phyloP scores from a whole-genome alignment of 2,797 vertebrate genomes.

The Pagetopsis macropterus region DNA sequence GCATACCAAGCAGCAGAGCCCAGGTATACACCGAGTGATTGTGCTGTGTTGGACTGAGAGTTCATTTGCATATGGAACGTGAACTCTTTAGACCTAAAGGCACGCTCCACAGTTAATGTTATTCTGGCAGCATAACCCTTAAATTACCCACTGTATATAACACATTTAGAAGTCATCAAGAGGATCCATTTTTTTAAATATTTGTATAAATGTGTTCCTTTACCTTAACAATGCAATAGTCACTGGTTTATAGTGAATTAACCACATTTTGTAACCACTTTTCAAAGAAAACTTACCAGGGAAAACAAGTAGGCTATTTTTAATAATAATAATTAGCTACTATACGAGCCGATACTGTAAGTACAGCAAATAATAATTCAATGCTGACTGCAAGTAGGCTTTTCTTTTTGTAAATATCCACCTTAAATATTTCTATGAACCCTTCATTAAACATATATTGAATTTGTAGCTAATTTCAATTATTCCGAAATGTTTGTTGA shows the following conservation, averaged over 20 bases:
- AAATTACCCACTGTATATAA: background rate
- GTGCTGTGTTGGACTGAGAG: background rate
- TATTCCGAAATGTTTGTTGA: background rate
- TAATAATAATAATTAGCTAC: no score
- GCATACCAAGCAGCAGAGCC: conserved; percentile 42
- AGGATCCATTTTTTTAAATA: no score
- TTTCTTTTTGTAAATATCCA: background rate
- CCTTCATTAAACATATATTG: background rate
- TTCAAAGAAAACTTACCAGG: no score
- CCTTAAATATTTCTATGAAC: background rate
- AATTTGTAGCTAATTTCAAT: background rate
- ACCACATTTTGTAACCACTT: no score
- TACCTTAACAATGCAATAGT: no score
- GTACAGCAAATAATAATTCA: background rate
- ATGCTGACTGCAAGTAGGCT: background rate
- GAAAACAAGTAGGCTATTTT: no score
- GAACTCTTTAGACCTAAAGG: background rate
- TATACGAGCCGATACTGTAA: no score
- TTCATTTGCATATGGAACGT: background rate
- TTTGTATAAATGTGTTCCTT: no score
- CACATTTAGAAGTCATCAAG: background rate
- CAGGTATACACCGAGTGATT: conserved; percentile 33
- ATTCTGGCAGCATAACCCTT: background rate
- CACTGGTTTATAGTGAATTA: no score
- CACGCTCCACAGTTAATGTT: background rate